Percentiles rank a stretch among this genome's conserved stretches.
Conservation (phyloP, 2,113 vertebrate genomes). For the Melanocharis versteri region DNA sequence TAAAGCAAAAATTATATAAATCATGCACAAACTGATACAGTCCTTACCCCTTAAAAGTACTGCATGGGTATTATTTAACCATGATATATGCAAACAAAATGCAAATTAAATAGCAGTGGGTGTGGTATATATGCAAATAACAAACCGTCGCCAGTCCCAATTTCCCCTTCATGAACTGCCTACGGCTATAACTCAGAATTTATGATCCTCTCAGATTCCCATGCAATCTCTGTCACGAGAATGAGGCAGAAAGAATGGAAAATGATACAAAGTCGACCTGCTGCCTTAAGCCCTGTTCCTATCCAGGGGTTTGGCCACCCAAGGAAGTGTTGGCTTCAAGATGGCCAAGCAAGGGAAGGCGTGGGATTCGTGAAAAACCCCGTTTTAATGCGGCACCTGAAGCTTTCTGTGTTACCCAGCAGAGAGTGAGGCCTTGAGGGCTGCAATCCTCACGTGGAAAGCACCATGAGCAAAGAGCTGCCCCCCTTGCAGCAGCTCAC, state of each 20-base stretch:
- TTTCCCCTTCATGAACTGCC: constrained; percentile 58
- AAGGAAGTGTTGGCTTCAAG: background rate
- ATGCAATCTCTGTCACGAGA: constrained; percentile 21
- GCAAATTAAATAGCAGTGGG: constrained; percentile 48
- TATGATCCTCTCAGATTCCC: constrained; percentile 34
- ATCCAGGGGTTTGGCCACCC: background rate
- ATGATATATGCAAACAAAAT: constrained; percentile 24
- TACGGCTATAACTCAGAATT: constrained; percentile 57
- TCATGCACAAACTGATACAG: background rate
- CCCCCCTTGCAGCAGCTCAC: background rate
- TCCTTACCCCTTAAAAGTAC: background rate
- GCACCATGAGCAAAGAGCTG: background rate
- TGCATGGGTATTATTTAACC: background rate
- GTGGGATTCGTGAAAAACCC: background rate
- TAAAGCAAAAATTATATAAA: constrained; percentile 17
- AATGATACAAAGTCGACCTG: background rate
- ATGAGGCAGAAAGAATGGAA: constrained; percentile 24
- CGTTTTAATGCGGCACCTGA: background rate
- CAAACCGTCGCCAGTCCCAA: background rate
- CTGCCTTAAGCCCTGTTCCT: background rate
- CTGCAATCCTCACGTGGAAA: background rate
- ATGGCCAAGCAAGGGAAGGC: background rate
- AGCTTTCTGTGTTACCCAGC: background rate
- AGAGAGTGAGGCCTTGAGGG: background rate
- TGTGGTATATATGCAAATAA: constrained; percentile 49